Percentiles rank a stretch among this genome's conserved stretches.
Conservation (phyloP, 2,888 invertebrate species). For the Cenopis cana region DNA sequence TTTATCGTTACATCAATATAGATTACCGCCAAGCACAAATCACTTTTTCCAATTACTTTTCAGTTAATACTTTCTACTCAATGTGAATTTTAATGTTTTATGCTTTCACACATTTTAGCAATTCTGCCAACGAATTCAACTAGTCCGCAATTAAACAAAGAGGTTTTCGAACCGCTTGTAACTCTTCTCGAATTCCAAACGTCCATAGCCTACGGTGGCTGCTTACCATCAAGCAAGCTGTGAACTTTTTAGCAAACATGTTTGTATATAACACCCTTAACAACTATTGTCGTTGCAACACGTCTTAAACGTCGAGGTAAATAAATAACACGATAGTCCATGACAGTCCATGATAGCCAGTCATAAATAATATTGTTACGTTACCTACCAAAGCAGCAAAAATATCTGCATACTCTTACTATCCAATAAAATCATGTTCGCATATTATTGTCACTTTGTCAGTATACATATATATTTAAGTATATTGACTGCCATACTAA, state of each 20-base stretch:
- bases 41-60: slow-evolving; percentile 8
- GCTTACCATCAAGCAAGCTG: too few species aligned
- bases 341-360: too few species aligned
- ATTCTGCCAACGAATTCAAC: too few species aligned
- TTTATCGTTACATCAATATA: slow-evolving; percentile 2
- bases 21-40: slow-evolving; percentile 18
- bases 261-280: too few species aligned
- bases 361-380: too few species aligned
- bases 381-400: neutral
- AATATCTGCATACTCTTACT: neutral
- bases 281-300: too few species aligned
- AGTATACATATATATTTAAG: neutral
- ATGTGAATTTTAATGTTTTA: neutral
- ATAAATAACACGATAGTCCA: neutral
- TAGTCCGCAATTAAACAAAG: too few species aligned
- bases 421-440: neutral
- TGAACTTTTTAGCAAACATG: too few species aligned
- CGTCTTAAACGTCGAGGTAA: neutral
- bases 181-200: too few species aligned
- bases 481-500: neutral
- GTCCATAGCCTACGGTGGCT: too few species aligned
- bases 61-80: neutral
- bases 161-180: too few species aligned
- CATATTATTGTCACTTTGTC: slow-evolving; percentile 2
- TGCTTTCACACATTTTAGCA: neutral